phyloP scores from a whole-genome alignment of 2,888 invertebrate species.

The Apodemia mormo region DNA sequence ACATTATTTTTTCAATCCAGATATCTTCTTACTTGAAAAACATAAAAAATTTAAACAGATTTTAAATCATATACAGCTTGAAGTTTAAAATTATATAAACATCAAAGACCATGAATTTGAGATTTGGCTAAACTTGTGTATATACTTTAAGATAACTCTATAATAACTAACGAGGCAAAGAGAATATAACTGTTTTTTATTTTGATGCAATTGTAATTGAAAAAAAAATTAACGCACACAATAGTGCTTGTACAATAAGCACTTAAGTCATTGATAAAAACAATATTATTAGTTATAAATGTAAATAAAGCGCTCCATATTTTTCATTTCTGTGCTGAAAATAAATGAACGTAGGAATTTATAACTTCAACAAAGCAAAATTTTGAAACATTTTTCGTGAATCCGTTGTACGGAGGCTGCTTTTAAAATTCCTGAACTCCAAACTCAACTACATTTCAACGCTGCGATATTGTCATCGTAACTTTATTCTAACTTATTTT shows the following conservation, averaged over 20 bases:
- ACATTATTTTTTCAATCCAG: too few species aligned
- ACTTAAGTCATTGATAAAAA: background rate
- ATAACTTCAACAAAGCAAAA: slow-evolving; percentile 22
- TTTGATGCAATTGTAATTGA: too few species aligned
- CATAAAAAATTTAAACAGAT: too few species aligned
- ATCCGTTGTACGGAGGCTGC: slow-evolving; percentile 13
- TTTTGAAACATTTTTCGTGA: slow-evolving; percentile 19
- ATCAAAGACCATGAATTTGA: too few species aligned
- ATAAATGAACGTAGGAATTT: slow-evolving; percentile 8
- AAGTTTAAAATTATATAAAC: too few species aligned
- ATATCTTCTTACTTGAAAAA: too few species aligned
- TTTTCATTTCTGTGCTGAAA: background rate
- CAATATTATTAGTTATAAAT: background rate
- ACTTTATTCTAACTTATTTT: slow-evolving; percentile 18
- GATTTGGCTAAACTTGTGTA: too few species aligned
- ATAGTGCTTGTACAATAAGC: background rate
- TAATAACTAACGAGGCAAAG: too few species aligned
- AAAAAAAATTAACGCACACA: too few species aligned
- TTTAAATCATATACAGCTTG: too few species aligned
- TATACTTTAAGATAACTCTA: too few species aligned
- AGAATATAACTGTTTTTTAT: too few species aligned
- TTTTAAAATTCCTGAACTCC: slow-evolving; percentile 43
- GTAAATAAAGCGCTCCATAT: background rate
- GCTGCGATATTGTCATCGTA: slow-evolving; percentile 69
- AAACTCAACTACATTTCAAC: slow-evolving; percentile 44